These are phyloP conservation scores for Rhabdomys dilectus DNA, from an alignment of 2,113 vertebrate genomes.

Conservation along the genomic window DNA sequence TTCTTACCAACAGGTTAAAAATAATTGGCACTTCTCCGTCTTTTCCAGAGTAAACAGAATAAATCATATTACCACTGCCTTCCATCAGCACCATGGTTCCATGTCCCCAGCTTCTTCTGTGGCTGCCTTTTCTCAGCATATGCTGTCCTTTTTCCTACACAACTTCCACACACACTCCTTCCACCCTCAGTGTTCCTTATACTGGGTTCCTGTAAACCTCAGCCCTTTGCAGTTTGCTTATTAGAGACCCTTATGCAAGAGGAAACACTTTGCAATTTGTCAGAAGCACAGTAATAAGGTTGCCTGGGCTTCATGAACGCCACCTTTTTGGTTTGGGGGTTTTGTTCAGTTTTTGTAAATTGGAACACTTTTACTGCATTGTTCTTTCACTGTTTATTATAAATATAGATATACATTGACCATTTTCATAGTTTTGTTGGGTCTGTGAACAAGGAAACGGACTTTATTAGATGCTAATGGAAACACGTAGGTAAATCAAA, in stretches of 20 bases:
- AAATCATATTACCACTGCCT: neutral
- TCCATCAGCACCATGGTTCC: neutral
- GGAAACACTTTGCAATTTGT: neutral
- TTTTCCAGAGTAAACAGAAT: neutral
- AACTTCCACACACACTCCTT: neutral
- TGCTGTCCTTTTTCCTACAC: neutral
- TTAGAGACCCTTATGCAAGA: neutral
- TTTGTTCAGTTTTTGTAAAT: neutral
- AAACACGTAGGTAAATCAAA: constrained; percentile 12
- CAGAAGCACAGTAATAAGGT: neutral
- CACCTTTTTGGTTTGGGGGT: neutral
- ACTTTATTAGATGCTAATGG: neutral
- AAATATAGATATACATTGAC: neutral
- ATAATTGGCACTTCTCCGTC: neutral
- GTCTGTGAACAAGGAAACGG: neutral
- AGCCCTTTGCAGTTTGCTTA: neutral
- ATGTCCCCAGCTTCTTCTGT: neutral
- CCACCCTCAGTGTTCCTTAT: neutral
- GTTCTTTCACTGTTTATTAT: neutral
- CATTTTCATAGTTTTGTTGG: neutral
- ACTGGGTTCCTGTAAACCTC: neutral
- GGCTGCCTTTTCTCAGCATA: neutral
- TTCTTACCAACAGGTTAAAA: neutral
- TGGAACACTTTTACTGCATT: neutral
- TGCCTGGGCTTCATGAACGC: too few relatives aligned